These are phyloP conservation scores for Aproaerema taeniolella DNA, from an alignment of 2,888 invertebrate genomes.

Conservation along the genomic window DNA sequence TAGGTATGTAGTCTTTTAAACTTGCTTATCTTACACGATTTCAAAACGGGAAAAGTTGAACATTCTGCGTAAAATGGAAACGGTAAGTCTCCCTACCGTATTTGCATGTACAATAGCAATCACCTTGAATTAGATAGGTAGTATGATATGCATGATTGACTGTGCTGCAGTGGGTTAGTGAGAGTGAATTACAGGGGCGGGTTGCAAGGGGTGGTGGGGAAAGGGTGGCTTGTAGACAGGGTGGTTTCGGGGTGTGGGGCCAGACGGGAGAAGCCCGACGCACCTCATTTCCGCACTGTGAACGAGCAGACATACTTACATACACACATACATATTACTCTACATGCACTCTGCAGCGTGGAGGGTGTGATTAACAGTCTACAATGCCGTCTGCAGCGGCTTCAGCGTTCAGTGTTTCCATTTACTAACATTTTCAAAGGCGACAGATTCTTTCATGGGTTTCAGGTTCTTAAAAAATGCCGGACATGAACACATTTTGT, in stretches of 20 bases:
- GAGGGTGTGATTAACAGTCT: constrained; percentile 28
- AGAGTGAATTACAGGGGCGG: constrained; percentile 71
- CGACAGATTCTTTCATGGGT: constrained; percentile 12
- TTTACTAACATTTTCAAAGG: constrained; percentile 13
- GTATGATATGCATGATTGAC: constrained; percentile 67
- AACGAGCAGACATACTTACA: constrained; percentile 31
- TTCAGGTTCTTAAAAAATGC: too few relatives aligned
- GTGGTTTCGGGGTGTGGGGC: constrained; percentile 58
- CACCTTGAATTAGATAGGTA: constrained; percentile 60
- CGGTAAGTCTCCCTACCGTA: too few relatives aligned
- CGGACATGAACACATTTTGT: too few relatives aligned
- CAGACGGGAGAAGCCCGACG: constrained; percentile 70
- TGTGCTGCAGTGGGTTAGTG: constrained; percentile 76
- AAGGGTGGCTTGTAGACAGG: constrained; percentile 53
- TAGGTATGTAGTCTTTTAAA: too few relatives aligned
- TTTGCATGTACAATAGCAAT: constrained; percentile 28
- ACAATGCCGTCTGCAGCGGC: constrained; percentile 21
- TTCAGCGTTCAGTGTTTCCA: constrained; percentile 15
- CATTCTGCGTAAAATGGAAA: too few relatives aligned
- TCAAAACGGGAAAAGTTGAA: too few relatives aligned
- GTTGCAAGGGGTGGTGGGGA: constrained; percentile 33
- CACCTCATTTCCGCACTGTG: constrained; percentile 66
- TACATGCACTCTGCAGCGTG: constrained; percentile 38
- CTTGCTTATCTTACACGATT: too few relatives aligned
- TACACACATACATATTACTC: constrained; percentile 40